Percentiles rank a stretch among this genome's conserved stretches.
These are phyloP conservation scores for Parnassius glacialis DNA, from an alignment of 2,888 invertebrate species.

Conservation along the genomic window DNA sequence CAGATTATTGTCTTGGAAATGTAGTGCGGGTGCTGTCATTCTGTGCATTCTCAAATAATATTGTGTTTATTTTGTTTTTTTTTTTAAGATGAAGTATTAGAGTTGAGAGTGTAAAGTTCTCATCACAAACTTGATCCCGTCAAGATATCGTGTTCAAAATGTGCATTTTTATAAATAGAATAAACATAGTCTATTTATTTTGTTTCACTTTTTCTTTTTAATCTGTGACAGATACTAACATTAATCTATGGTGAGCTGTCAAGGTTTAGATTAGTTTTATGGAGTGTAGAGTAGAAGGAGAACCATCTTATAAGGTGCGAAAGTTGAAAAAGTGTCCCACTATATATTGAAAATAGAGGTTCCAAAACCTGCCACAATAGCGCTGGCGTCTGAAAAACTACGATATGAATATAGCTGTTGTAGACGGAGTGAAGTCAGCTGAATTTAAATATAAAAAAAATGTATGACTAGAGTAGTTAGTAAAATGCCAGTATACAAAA, in stretches of 20 bases:
- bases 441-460: no score
- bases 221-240: slow-evolving; percentile 6
- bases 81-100: background rate
- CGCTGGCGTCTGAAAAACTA: no score
- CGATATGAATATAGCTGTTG: no score
- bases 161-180: slow-evolving; percentile 3
- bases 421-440: no score
- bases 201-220: slow-evolving; percentile 7
- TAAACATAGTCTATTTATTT: slow-evolving; percentile 10
- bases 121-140: background rate
- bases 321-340: no score
- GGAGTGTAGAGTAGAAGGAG: no score
- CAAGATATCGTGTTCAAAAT: slow-evolving; percentile 1
- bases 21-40: background rate
- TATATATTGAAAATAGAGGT: no score
- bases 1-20: background rate
- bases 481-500: no score
- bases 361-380: no score
- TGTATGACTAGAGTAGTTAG: no score
- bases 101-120: background rate
- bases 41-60: slow-evolving; percentile 4
- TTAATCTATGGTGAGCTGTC: slow-evolving; percentile 5
- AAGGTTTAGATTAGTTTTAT: background rate
- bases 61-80: background rate
- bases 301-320: no score